Percentiles rank a stretch among this genome's conserved stretches.
phyloP scores from a whole-genome alignment of 2,888 invertebrate species.

The Mesorhabditis spiculigera region DNA sequence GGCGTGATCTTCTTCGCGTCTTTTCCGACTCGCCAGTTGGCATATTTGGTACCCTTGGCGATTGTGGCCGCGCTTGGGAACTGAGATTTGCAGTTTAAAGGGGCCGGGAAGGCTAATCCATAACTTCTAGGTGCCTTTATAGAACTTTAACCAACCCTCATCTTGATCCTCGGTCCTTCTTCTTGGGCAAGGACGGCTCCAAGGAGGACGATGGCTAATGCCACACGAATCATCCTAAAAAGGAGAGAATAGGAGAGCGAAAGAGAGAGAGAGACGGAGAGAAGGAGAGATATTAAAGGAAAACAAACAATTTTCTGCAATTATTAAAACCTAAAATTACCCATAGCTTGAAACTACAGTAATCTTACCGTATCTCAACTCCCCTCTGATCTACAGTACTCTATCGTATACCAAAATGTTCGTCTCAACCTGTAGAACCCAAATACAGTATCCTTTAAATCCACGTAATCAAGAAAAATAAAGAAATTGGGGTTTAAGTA shows the following conservation, averaged over 20 bases:
- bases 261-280: not conserved
- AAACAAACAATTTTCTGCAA: not conserved
- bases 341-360: too few relatives aligned
- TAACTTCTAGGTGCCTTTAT: not conserved
- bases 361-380: too few relatives aligned
- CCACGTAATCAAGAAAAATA: too few relatives aligned
- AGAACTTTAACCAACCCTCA: not conserved
- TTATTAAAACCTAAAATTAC: too few relatives aligned
- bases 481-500: too few relatives aligned
- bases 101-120: not conserved
- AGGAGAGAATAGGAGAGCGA: not conserved
- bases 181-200: not conserved
- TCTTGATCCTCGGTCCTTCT: not conserved
- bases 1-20: not conserved
- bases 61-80: not conserved
- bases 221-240: not conserved
- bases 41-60: not conserved
- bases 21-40: constrained; percentile 1
- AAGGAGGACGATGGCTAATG: not conserved
- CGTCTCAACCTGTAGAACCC: too few relatives aligned
- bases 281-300: not conserved
- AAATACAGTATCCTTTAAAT: too few relatives aligned
- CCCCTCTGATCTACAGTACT: too few relatives aligned
- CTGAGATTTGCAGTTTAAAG: not conserved
- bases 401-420: too few relatives aligned